Evolutionary conservation across 2,888 invertebrate genomes (phyloP).

Genomic region (Onchidella celtica): DNA sequence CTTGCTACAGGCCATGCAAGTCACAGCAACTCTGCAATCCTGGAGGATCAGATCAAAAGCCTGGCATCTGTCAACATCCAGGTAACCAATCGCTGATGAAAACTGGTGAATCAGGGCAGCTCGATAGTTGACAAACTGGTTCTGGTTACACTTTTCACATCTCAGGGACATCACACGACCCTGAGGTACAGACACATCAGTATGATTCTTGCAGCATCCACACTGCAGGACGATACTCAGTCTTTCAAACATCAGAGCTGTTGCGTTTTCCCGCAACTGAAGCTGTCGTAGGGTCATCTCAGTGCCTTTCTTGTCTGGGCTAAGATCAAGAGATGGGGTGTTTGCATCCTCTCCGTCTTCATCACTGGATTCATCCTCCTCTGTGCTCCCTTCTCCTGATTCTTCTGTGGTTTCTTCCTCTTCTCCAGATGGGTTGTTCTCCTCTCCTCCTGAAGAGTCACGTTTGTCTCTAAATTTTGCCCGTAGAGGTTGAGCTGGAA

Average conservation of each 20-base stretch:
- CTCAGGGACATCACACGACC: constrained; percentile 65
- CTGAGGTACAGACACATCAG: constrained; percentile 70
- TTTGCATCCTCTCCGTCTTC: constrained; percentile 38
- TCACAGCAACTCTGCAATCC: constrained; percentile 73
- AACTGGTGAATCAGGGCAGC: constrained; percentile 76
- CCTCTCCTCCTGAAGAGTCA: constrained; percentile 2
- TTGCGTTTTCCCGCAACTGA: constrained; percentile 73
- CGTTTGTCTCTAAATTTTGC: constrained; percentile 48
- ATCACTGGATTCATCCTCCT: constrained; percentile 29
- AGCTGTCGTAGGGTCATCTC: constrained; percentile 73
- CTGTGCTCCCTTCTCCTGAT: constrained; percentile 26
- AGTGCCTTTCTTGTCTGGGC: constrained; percentile 73
- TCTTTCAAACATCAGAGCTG: constrained; percentile 72
- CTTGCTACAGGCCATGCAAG: constrained; percentile 79
- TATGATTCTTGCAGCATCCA: constrained; percentile 70
- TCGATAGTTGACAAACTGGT: constrained; percentile 71
- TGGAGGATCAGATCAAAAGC: constrained; percentile 78
- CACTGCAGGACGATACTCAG: constrained; percentile 74
- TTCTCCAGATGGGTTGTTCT: neutral
- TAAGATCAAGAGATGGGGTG: constrained; percentile 41
- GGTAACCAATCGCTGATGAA: constrained; percentile 76
- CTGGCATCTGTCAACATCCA: constrained; percentile 77
- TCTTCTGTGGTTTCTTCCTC: constrained; percentile 40
- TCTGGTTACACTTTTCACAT: constrained; percentile 75
- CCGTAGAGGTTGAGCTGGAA: constrained; percentile 68